Conservation (phyloP, 2,113 vertebrate species). For the Centrocercus urophasianus region DNA sequence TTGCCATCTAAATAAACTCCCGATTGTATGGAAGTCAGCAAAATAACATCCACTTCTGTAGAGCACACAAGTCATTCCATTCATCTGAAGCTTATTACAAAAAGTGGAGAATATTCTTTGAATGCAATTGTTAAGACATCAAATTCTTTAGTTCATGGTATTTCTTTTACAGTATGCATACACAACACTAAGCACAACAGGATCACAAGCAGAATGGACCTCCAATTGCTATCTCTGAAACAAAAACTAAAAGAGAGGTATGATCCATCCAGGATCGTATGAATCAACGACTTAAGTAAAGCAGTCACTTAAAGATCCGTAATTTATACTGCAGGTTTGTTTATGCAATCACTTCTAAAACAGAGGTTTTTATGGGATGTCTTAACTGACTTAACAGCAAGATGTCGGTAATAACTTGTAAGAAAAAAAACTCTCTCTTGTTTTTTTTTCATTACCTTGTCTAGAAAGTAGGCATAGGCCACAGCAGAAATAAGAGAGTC, state of each 20-base stretch:
- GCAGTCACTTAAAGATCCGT: background rate
- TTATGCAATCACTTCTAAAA: background rate
- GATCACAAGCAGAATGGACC: background rate
- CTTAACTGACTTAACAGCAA: background rate
- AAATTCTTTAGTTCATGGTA: no score
- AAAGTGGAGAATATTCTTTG: background rate
- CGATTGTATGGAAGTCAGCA: background rate
- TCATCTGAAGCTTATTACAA: background rate
- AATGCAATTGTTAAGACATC: background rate
- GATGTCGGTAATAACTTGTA: background rate
- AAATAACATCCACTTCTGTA: background rate
- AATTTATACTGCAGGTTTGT: background rate
- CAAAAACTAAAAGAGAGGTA: background rate
- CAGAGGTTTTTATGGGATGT: background rate
- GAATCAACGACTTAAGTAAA: background rate
- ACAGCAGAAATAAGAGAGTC: slow-evolving; percentile 90
- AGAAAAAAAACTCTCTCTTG: background rate
- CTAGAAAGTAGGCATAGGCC: slow-evolving; percentile 89
- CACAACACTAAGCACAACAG: background rate
- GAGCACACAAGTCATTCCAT: background rate
- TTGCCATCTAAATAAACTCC: background rate
- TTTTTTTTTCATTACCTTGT: slow-evolving; percentile 82
- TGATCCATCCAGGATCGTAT: background rate
- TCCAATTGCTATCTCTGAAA: background rate
- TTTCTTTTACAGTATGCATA: background rate